Evolutionary conservation across 2,113 vertebrate species (phyloP).

Genomic region (human (Homo sapiens)): DNA sequence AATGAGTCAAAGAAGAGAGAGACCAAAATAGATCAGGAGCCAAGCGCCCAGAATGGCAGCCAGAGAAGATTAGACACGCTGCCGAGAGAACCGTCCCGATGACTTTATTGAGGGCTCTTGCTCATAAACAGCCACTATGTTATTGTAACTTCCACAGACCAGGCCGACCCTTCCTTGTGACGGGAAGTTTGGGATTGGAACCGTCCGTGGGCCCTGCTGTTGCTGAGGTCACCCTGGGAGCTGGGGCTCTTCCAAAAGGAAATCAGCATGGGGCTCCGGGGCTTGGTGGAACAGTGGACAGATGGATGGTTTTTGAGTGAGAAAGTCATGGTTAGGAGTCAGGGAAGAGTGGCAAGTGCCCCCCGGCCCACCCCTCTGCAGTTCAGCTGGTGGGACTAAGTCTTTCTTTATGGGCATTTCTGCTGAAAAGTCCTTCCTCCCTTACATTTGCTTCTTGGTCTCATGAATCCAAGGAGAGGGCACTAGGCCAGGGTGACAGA

Average conservation of each 20-base stretch:
- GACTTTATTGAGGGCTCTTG: slow-evolving; percentile 79
- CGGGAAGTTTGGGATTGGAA: slow-evolving; percentile 74
- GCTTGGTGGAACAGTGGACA: slow-evolving; percentile 72
- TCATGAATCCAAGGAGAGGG: neutral
- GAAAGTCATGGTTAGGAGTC: slow-evolving; percentile 33
- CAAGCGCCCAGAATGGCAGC: slow-evolving; percentile 80
- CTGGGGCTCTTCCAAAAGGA: slow-evolving; percentile 76
- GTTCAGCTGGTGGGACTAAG: neutral
- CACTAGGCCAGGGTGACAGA: neutral
- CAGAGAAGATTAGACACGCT: slow-evolving; percentile 84
- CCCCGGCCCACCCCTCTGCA: neutral
- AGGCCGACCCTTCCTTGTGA: slow-evolving; percentile 77
- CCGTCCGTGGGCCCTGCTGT: slow-evolving; percentile 41
- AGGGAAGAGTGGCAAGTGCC: neutral
- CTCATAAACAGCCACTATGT: slow-evolving; percentile 77
- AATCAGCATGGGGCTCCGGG: slow-evolving; percentile 63
- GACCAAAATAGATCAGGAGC: slow-evolving; percentile 82
- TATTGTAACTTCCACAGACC: slow-evolving; percentile 78
- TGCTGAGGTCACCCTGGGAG: slow-evolving; percentile 63
- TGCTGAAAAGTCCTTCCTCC: slow-evolving; percentile 3
- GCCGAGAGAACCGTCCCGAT: slow-evolving; percentile 77
- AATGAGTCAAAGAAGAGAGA: slow-evolving; percentile 79
- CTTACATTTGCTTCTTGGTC: neutral
- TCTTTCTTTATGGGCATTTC: slow-evolving; percentile 10
- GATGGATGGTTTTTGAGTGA: slow-evolving; percentile 69